A percentile compares a stretch with the other conserved stretches of the same genome.
Evolutionary conservation across 2,797 vertebrate genomes (phyloP).

Genomic region (Pseudomugil tenellus): DNA sequence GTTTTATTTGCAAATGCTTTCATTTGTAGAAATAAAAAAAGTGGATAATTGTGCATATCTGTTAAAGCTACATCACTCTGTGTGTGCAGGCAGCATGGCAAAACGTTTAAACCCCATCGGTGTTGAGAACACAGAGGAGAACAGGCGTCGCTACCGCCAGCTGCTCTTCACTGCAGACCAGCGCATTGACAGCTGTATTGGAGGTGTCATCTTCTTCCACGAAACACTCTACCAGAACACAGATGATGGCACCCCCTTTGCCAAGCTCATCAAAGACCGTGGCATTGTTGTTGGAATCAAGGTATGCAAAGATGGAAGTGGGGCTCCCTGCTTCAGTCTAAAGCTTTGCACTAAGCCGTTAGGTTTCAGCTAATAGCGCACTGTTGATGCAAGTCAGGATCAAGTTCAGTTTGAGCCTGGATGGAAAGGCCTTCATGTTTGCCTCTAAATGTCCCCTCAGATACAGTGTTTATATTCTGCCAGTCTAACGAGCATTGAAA

Average conservation of each 20-base stretch:
- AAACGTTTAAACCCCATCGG: constrained; percentile 95
- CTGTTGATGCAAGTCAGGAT: constrained; percentile 2
- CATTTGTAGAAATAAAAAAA: neutral
- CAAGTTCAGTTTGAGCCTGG: neutral
- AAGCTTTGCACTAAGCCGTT: too few species aligned
- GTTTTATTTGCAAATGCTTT: neutral
- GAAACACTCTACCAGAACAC: constrained; percentile 97
- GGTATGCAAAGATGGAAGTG: constrained; percentile 70
- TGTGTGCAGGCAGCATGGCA: constrained; percentile 91
- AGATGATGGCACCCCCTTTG: constrained; percentile 89
- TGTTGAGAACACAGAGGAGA: constrained; percentile 97
- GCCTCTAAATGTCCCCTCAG: neutral
- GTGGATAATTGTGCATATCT: neutral
- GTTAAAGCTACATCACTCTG: neutral
- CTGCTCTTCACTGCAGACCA: constrained; percentile 93
- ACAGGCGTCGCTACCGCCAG: constrained; percentile 95
- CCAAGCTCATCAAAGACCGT: constrained; percentile 91
- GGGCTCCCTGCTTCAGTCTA: too few species aligned
- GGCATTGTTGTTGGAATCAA: constrained; percentile 96
- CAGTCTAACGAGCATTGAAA: constrained; percentile 5
- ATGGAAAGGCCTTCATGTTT: constrained; percentile 11
- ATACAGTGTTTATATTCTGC: neutral
- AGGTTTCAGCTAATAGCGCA: neutral
- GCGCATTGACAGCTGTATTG: constrained; percentile 92
- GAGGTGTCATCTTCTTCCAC: constrained; percentile 97